Percentiles rank a stretch among this genome's conserved stretches.
Conservation (phyloP, 2,113 vertebrate species). For the Glaucidium brasilianum region DNA sequence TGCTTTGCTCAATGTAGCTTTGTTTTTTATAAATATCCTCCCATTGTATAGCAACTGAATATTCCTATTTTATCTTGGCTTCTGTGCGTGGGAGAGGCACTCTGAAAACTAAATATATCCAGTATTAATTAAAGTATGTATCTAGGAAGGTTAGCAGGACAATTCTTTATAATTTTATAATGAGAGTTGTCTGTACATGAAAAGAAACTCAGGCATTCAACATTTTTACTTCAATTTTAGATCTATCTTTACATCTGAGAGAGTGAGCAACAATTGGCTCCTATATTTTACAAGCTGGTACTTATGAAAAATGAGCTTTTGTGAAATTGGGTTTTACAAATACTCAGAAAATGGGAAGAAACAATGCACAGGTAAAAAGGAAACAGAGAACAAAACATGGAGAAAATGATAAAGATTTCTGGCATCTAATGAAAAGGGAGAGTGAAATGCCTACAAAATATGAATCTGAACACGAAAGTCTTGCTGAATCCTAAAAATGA, state of each 20-base stretch:
- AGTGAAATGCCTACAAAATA: background rate
- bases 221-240: background rate
- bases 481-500: background rate
- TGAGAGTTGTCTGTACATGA: background rate
- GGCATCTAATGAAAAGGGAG: background rate
- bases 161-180: background rate
- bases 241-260: background rate
- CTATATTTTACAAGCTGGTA: background rate
- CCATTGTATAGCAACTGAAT: background rate
- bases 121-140: constrained; percentile 2
- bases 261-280: background rate
- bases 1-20: background rate
- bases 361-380: background rate
- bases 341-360: background rate
- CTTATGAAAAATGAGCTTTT: background rate
- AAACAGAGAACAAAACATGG: background rate
- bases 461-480: background rate
- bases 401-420: background rate
- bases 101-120: constrained; percentile 3
- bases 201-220: background rate
- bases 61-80: background rate
- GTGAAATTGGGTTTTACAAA: background rate
- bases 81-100: background rate
- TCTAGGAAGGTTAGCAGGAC: background rate
- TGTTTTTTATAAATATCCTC: background rate